These are phyloP conservation scores for Sepioteuthis lessoniana DNA, from an alignment of 2,888 invertebrate species.

Conservation along the genomic window DNA sequence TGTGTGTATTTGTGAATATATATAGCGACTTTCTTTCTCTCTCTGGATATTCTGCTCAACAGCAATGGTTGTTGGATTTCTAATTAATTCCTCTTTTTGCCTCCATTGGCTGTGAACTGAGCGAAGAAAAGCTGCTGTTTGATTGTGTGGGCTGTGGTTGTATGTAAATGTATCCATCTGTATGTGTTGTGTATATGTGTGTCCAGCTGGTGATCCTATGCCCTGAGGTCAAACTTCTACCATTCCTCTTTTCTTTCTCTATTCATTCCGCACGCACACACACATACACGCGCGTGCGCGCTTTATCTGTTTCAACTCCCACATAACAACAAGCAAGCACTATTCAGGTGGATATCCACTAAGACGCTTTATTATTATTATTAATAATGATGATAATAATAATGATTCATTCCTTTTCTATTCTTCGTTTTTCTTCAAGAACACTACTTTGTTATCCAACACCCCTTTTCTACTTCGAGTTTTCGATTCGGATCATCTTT, in stretches of 20 bases:
- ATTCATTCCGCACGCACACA: neutral
- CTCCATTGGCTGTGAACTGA: neutral
- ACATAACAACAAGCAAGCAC: neutral
- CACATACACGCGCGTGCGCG: neutral
- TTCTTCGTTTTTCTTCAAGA: neutral
- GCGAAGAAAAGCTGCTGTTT: neutral
- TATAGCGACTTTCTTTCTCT: slow-evolving; percentile 14
- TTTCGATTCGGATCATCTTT: neutral
- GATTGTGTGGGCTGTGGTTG: neutral
- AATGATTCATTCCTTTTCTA: neutral
- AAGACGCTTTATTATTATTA: neutral
- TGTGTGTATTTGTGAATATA: no score
- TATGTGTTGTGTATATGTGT: neutral
- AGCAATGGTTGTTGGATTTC: neutral
- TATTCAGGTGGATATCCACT: neutral
- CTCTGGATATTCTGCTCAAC: neutral
- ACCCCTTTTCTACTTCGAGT: neutral
- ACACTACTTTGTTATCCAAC: neutral
- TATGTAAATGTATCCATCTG: neutral
- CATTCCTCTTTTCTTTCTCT: neutral
- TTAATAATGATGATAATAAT: neutral
- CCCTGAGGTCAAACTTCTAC: neutral
- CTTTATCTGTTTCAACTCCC: neutral
- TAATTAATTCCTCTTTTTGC: neutral
- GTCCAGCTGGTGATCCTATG: slow-evolving; percentile 33